Evolutionary conservation across 2,888 invertebrate genomes (phyloP).

Genomic region (Thyatira batis): DNA sequence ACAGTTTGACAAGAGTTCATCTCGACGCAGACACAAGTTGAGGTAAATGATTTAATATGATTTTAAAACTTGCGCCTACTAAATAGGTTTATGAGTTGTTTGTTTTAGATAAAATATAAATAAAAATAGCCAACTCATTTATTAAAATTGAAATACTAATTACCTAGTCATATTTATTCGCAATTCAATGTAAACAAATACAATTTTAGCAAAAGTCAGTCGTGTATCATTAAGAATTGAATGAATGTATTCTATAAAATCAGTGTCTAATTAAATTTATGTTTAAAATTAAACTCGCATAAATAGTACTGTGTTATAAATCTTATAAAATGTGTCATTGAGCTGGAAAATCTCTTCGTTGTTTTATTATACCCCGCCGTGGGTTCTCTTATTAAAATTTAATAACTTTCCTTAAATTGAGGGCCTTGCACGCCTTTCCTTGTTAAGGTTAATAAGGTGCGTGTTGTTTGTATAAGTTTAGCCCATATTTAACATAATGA

Average conservation of each 20-base stretch:
- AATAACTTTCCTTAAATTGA: slow-evolving; percentile 47
- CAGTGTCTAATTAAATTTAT: neutral
- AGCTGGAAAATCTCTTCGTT: slow-evolving; percentile 7
- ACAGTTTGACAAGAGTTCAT: too few species aligned
- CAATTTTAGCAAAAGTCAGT: too few species aligned
- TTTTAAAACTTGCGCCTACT: too few species aligned
- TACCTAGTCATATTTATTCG: too few species aligned
- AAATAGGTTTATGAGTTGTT: too few species aligned
- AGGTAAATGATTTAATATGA: too few species aligned
- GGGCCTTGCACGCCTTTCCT: slow-evolving; percentile 36
- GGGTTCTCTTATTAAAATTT: slow-evolving; percentile 48
- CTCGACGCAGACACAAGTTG: too few species aligned
- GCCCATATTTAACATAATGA: slow-evolving; percentile 21
- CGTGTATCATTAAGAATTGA: too few species aligned
- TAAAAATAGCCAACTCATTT: too few species aligned
- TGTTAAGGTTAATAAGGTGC: slow-evolving; percentile 49
- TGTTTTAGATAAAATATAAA: too few species aligned
- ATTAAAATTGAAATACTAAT: too few species aligned
- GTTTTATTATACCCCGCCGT: slow-evolving; percentile 31
- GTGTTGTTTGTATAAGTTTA: slow-evolving; percentile 41
- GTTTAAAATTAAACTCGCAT: neutral
- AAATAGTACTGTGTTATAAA: neutral
- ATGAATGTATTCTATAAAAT: neutral
- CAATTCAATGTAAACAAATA: neutral
- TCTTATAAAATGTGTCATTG: slow-evolving; percentile 4